Conservation (phyloP, 30 jellyfish, hydroid and myxozoan species). For the Aurelia sp. region DNA sequence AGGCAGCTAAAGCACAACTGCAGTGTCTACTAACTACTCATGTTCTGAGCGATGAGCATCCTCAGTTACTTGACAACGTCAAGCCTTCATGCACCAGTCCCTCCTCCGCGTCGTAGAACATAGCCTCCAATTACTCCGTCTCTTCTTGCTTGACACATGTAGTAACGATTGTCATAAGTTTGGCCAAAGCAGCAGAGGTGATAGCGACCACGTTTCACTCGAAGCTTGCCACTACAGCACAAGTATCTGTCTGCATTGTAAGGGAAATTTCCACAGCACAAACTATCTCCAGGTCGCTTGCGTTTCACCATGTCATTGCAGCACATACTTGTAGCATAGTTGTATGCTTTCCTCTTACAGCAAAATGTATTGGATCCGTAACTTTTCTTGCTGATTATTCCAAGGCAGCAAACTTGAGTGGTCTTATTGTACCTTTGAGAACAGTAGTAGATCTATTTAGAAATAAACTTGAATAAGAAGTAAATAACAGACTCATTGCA, state of each 20-base stretch:
- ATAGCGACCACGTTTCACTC: slow-evolving; percentile 2
- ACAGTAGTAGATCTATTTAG: not conserved
- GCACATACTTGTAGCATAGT: slow-evolving; percentile 15
- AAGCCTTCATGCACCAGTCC: not conserved
- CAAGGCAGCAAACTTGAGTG: slow-evolving; percentile 66
- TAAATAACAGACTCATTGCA: not conserved
- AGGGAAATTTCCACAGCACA: slow-evolving; percentile 45
- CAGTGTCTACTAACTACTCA: too few relatives aligned
- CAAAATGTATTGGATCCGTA: slow-evolving; percentile 47
- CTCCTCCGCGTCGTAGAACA: slow-evolving; percentile 62
- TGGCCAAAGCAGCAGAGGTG: slow-evolving; percentile 59
- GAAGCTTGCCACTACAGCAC: slow-evolving; percentile 68
- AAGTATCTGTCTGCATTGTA: slow-evolving; percentile 29
- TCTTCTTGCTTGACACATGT: slow-evolving; percentile 25
- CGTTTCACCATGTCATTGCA: slow-evolving; percentile 10
- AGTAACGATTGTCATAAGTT: slow-evolving; percentile 70
- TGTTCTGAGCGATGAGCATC: too few relatives aligned
- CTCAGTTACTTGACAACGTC: too few relatives aligned
- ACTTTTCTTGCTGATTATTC: not conserved
- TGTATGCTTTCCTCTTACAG: slow-evolving; percentile 29
- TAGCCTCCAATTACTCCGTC: slow-evolving; percentile 19
- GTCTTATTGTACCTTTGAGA: slow-evolving; percentile 32
- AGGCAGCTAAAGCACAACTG: too few relatives aligned
- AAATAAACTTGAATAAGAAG: not conserved
- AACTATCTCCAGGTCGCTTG: slow-evolving; percentile 1